These are phyloP conservation scores for Andrena bucephala DNA, from an alignment of 2,888 invertebrate species.

Conservation along the genomic window DNA sequence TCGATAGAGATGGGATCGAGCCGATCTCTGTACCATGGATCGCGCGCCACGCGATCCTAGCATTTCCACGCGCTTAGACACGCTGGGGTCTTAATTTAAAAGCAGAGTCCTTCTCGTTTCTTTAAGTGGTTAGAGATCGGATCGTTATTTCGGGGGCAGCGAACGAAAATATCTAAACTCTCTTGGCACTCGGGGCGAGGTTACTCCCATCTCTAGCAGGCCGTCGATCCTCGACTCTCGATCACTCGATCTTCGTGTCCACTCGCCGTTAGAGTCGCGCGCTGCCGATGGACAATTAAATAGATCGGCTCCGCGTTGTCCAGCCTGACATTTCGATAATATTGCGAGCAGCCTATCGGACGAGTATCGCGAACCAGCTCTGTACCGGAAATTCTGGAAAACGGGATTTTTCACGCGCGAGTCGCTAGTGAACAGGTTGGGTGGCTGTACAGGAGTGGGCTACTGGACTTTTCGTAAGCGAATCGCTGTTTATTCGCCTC, in stretches of 20 bases:
- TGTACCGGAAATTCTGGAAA: conserved; percentile 22
- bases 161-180: neutral
- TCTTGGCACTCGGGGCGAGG: neutral
- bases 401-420: conserved; percentile 12
- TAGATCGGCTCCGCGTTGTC: conserved; percentile 48
- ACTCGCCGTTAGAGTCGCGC: conserved; percentile 44
- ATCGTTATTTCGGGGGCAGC: neutral
- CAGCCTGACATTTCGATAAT: conserved; percentile 40
- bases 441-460: too few relatives aligned
- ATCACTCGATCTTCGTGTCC: conserved; percentile 62
- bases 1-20: conserved; percentile 59
- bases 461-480: neutral
- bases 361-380: conserved; percentile 6
- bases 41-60: conserved; percentile 57
- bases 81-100: conserved; percentile 1
- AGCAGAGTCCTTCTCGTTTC: too few relatives aligned
- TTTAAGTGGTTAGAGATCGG: too few relatives aligned
- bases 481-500: neutral
- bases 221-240: conserved; percentile 39
- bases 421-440: conserved; percentile 11
- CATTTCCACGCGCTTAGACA: neutral
- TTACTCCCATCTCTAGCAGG: conserved; percentile 42
- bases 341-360: neutral
- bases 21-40: conserved; percentile 56
- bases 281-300: conserved; percentile 61